Evolutionary conservation across 1,140 invertebrate genomes (phyloP).

Genomic region (Pantala flavescens): DNA sequence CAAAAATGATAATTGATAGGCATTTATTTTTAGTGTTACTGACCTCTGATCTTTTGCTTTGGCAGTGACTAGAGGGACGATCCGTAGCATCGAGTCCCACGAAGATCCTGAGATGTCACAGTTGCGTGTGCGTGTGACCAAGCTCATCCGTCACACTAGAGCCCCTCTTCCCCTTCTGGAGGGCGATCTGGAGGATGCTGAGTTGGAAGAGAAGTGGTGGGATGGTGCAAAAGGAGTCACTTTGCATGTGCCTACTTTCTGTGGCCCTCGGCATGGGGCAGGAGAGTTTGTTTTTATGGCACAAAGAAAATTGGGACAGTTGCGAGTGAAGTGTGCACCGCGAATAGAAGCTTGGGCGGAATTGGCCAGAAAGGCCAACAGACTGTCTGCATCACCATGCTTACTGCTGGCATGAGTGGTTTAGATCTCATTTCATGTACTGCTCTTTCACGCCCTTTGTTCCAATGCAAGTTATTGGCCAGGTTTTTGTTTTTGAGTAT

Average conservation of each 20-base stretch:
- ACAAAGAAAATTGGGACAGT: slow-evolving; percentile 53
- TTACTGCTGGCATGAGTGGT: slow-evolving; percentile 34
- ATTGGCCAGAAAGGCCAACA: slow-evolving; percentile 45
- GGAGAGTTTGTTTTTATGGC: slow-evolving; percentile 75
- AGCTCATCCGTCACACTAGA: slow-evolving; percentile 45
- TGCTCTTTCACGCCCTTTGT: no score
- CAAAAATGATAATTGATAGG: no score
- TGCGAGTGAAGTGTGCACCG: slow-evolving; percentile 61
- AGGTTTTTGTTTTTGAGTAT: no score
- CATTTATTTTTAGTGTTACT: no score
- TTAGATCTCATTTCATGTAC: no score
- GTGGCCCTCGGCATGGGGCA: slow-evolving; percentile 54
- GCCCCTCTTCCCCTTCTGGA: slow-evolving; percentile 34
- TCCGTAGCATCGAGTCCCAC: slow-evolving; percentile 50
- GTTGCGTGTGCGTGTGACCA: slow-evolving; percentile 53
- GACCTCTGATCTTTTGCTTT: no score
- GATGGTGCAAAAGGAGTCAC: slow-evolving; percentile 26
- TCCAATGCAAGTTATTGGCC: no score
- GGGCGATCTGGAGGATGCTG: slow-evolving; percentile 28
- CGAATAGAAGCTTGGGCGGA: slow-evolving; percentile 54
- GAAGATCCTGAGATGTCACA: slow-evolving; percentile 52
- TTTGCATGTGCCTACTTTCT: slow-evolving; percentile 50
- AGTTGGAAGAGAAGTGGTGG: slow-evolving; percentile 24
- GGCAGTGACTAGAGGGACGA: slow-evolving; percentile 53
- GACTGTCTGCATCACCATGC: slow-evolving; percentile 52